phyloP scores from a whole-genome alignment of 2,797 vertebrate species.

The Typhlichthys subterraneus region DNA sequence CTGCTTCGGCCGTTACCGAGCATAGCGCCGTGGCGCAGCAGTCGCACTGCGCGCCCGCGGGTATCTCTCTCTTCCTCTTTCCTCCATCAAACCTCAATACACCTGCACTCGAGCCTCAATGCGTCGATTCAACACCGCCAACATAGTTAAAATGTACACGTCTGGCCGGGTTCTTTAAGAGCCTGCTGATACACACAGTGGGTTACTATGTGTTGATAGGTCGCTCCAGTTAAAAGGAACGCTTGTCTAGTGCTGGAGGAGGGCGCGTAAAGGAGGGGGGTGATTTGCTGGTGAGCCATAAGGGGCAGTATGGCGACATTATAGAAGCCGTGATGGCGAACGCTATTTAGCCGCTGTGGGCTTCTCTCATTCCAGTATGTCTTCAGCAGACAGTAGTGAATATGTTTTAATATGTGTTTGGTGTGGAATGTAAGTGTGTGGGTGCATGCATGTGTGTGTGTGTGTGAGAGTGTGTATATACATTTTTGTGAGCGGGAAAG shows the following conservation, averaged over 20 bases:
- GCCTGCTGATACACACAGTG: background rate
- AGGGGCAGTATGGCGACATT: slow-evolving; percentile 57
- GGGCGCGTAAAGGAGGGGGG: slow-evolving; percentile 29
- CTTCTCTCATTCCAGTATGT: no score
- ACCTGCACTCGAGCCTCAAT: slow-evolving; percentile 57
- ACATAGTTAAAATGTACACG: slow-evolving; percentile 12
- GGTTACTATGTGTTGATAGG: background rate
- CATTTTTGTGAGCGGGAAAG: slow-evolving; percentile 7
- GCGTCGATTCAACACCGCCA: slow-evolving; percentile 47
- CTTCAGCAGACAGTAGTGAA: no score
- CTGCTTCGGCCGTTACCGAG: slow-evolving; percentile 51
- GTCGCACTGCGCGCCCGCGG: slow-evolving; percentile 44
- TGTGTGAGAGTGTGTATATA: slow-evolving; percentile 3
- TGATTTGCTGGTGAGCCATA: slow-evolving; percentile 51
- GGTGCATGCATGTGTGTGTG: background rate
- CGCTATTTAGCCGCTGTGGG: background rate
- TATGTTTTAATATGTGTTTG: background rate
- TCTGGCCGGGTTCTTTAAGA: background rate
- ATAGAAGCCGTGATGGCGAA: background rate
- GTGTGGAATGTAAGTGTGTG: slow-evolving; percentile 6
- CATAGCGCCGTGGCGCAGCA: slow-evolving; percentile 47
- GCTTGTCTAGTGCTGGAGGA: slow-evolving; percentile 18
- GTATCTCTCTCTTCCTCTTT: slow-evolving; percentile 29
- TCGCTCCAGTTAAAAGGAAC: background rate
- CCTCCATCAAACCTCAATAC: slow-evolving; percentile 25